Conservation (phyloP, 2,888 invertebrate genomes). For the Cerceris rybyensis region DNA sequence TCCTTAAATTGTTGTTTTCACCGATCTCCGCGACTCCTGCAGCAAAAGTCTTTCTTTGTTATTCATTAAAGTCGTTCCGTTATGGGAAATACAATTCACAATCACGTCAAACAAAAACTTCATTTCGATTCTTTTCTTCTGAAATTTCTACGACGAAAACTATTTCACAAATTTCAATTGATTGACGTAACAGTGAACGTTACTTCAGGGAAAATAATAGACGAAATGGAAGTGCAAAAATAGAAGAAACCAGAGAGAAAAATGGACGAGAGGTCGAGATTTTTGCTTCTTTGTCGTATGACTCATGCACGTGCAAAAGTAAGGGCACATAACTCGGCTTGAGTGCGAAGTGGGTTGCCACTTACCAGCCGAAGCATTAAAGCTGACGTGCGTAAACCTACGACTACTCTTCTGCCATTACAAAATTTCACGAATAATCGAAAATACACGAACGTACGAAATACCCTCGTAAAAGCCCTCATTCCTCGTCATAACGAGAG, state of each 20-base stretch:
- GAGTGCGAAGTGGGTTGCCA: constrained; percentile 37
- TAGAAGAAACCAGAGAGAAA: background rate
- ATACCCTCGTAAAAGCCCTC: background rate
- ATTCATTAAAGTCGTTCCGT: no score
- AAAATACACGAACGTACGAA: background rate
- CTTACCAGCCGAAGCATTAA: constrained; percentile 58
- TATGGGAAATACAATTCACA: no score
- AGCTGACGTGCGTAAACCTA: constrained; percentile 55
- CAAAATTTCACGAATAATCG: background rate
- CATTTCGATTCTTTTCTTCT: background rate
- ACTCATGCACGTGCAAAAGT: background rate
- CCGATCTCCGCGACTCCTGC: no score
- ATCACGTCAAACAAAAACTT: no score
- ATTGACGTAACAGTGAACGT: background rate
- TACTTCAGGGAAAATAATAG: background rate
- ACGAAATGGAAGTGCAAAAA: background rate
- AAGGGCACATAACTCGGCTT: constrained; percentile 11
- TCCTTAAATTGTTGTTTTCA: no score
- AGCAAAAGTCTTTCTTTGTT: no score
- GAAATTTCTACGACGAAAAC: background rate
- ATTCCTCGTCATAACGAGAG: no score
- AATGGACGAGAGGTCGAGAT: background rate
- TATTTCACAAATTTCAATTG: background rate
- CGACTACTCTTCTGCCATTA: constrained; percentile 20
- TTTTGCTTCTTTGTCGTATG: constrained; percentile 4